Evolutionary conservation across 2,113 vertebrate genomes (phyloP), one percentile per base, ranked within the genome.

Genomic region (Erpornis zantholeuca): DNA sequence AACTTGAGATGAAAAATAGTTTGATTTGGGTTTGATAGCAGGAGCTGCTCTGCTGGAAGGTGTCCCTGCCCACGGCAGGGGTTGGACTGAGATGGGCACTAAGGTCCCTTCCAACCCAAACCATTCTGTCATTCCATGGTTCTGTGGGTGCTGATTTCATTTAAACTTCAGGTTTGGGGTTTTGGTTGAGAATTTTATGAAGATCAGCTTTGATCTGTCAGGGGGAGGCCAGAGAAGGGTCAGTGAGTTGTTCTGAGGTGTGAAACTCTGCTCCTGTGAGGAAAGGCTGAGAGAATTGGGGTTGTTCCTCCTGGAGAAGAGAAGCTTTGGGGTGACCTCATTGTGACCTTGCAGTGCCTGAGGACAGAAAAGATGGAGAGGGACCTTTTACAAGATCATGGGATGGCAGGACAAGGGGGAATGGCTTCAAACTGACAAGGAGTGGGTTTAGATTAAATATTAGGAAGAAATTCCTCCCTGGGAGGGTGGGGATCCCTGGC

Each of bases 191-290:
- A 44, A 11, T 53, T 61, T 82, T 11, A 10, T n/a, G n/a, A 75
- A 53, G 69, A 21, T 38, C 33, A 15, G 15, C 35, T 80, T 25
- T n/a, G 40, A 36, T 27, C 7, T 36, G 27, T 9, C 0, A 0
- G 22, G 54, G 17, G 1, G 2, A 7, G 49, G 4, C 27, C 59
- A 28, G 40, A 23, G 69, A 5, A 54, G 17, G 16, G 18, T 10
- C 40, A 18, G 24, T 0, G 7, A 6, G 29, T 0, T 35, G 29
- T 16, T 76, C 15, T 66, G 61, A 52, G 52, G 7, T 9, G 25
- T 42, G 52, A 25, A 49, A 7, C 20, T 49, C 42, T 64, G 25
- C 42, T 50, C 42, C 52, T 57, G 35, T 13, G 50, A 44, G 47
- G 36, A 52, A 53, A 44, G 27, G 47, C 21, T 36, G 56, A 27